Conservation (phyloP, 2,888 invertebrate species). For the Sarcophaga variegata region DNA sequence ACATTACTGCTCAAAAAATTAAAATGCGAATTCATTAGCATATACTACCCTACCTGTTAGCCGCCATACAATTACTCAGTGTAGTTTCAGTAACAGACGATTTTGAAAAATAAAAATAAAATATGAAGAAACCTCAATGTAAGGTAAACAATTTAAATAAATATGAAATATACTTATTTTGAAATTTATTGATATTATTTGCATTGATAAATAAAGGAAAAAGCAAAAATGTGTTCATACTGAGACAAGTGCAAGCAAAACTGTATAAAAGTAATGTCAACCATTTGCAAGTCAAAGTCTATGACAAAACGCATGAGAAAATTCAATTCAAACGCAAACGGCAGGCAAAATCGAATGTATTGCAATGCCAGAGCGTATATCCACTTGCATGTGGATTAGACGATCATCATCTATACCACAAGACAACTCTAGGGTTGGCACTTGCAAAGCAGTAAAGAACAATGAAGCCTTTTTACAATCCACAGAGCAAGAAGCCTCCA, state of each 20-base stretch:
- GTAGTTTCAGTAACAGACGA: not conserved
- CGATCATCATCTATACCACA: slow-evolving; percentile 90
- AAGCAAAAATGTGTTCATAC: slow-evolving; percentile 12
- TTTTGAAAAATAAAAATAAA: not conserved
- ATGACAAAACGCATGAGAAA: not conserved
- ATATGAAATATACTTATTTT: slow-evolving; percentile 49
- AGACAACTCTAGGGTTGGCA: slow-evolving; percentile 87
- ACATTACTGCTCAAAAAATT: too few species aligned
- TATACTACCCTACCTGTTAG: too few species aligned
- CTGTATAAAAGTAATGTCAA: slow-evolving; percentile 26
- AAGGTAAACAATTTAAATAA: slow-evolving; percentile 48
- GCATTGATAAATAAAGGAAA: slow-evolving; percentile 42
- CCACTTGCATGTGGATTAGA: slow-evolving; percentile 88
- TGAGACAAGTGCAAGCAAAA: slow-evolving; percentile 22
- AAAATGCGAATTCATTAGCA: too few species aligned
- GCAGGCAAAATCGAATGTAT: slow-evolving; percentile 92
- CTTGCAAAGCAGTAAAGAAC: slow-evolving; percentile 90
- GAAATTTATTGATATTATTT: slow-evolving; percentile 65
- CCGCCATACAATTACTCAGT: not conserved
- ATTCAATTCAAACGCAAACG: slow-evolving; percentile 80
- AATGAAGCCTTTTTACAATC: slow-evolving; percentile 91
- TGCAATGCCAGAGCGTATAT: slow-evolving; percentile 88
- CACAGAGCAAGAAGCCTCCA: slow-evolving; percentile 84
- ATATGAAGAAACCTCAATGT: slow-evolving; percentile 20
- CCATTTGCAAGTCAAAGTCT: slow-evolving; percentile 12